phyloP scores from a whole-genome alignment of 1,140 invertebrate genomes.

The Sesamia nonagrioides region DNA sequence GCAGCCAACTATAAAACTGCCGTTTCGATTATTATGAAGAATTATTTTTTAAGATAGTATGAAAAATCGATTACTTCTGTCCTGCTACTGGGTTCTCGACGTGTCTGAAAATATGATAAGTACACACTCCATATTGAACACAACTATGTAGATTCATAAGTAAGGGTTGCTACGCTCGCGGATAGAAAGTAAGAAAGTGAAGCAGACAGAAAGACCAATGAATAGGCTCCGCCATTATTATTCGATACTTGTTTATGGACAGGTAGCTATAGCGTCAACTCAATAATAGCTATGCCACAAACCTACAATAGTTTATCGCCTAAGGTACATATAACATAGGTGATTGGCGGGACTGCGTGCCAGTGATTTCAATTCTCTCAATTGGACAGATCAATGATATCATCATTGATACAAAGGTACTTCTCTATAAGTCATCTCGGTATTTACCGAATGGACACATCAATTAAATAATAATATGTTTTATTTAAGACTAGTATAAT shows the following conservation, averaged over 20 bases:
- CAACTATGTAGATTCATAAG: not conserved
- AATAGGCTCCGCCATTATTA: not conserved
- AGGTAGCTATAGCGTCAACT: not conserved
- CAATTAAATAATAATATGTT: too few species aligned
- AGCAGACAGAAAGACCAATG: not conserved
- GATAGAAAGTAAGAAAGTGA: conserved; percentile 7
- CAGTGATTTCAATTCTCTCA: not conserved
- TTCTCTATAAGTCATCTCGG: too few species aligned
- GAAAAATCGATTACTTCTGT: conserved; percentile 6
- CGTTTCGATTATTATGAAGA: conserved; percentile 73
- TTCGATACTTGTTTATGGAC: conserved; percentile 4
- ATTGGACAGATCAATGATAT: not conserved
- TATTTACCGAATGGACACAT: too few species aligned
- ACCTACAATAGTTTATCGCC: not conserved
- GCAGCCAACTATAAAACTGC: conserved; percentile 77
- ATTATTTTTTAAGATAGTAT: conserved; percentile 59
- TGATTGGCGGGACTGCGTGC: not conserved
- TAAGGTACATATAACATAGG: too few species aligned
- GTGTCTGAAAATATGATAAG: not conserved
- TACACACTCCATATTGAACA: not conserved
- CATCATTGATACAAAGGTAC: too few species aligned
- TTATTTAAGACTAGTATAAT: too few species aligned
- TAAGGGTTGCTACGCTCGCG: not conserved
- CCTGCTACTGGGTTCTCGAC: not conserved
- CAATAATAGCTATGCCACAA: not conserved